Conservation (phyloP, 2,113 vertebrate genomes). For the Paradisaea rubra region DNA sequence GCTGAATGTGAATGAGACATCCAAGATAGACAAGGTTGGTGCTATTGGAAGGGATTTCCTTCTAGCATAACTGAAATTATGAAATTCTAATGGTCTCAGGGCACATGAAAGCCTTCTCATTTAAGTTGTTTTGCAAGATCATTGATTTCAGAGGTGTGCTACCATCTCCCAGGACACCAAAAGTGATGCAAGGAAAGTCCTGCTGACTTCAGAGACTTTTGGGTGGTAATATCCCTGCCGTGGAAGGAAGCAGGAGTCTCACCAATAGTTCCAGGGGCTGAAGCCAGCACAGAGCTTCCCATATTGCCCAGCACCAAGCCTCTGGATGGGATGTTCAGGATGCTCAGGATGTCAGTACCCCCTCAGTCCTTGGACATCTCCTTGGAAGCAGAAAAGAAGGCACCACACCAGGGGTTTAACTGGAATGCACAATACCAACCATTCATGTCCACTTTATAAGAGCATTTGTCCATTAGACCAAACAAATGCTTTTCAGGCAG, state of each 20-base stretch:
- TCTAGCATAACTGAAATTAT: neutral
- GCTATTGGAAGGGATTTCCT: neutral
- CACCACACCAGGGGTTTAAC: neutral
- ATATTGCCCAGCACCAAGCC: neutral
- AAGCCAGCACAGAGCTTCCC: neutral
- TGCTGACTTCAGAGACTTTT: neutral
- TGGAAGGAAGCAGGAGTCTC: neutral
- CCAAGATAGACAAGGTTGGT: neutral
- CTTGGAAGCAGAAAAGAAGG: neutral
- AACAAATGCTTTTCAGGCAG: neutral
- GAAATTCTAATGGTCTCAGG: neutral
- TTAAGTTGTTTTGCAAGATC: neutral
- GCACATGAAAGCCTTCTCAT: neutral
- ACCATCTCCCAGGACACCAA: neutral
- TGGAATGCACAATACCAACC: neutral
- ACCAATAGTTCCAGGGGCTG: neutral
- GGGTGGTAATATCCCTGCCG: rapidly evolving
- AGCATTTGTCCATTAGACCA: neutral
- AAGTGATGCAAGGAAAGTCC: neutral
- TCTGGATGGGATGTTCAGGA: neutral
- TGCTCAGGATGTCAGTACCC: neutral
- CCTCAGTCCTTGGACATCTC: neutral
- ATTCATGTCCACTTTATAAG: neutral
- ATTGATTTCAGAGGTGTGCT: neutral
- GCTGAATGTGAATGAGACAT: neutral